A percentile compares a stretch with the other conserved stretches of the same genome.
These are phyloP conservation scores for Manis pentadactyla DNA, from an alignment of 2,797 vertebrate species.

Conservation along the genomic window DNA sequence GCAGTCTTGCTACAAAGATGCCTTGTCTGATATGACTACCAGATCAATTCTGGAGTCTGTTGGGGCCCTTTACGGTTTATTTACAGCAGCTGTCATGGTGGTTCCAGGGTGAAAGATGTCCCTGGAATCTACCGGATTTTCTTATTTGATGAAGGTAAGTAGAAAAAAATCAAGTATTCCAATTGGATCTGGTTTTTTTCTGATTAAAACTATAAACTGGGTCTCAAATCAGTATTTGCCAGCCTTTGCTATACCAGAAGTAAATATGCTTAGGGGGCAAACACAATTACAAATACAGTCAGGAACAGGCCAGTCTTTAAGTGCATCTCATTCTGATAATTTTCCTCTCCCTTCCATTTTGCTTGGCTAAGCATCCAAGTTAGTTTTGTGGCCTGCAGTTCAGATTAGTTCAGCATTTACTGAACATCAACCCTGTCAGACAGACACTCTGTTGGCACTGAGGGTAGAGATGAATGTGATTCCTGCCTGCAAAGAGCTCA, in stretches of 20 bases:
- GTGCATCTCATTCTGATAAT: constrained; percentile 67
- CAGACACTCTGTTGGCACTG: neutral
- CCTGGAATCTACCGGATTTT: constrained; percentile 73
- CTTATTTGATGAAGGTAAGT: constrained; percentile 72
- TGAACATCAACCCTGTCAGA: neutral
- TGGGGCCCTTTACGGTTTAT: constrained; percentile 62
- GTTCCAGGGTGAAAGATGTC: constrained; percentile 72
- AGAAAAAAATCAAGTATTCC: constrained; percentile 59
- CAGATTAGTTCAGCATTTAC: constrained; percentile 22
- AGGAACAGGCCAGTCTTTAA: constrained; percentile 72
- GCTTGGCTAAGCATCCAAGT: constrained; percentile 72
- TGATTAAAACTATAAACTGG: constrained; percentile 70
- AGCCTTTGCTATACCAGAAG: constrained; percentile 67
- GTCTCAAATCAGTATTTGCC: constrained; percentile 62
- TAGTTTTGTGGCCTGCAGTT: constrained; percentile 29
- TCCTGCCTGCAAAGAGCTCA: neutral
- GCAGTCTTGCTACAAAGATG: constrained; percentile 63
- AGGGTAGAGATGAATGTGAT: neutral
- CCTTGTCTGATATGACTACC: constrained; percentile 52
- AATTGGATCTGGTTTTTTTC: constrained; percentile 58
- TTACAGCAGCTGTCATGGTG: constrained; percentile 61
- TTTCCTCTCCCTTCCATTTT: constrained; percentile 76
- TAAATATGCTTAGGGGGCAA: constrained; percentile 78
- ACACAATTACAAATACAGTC: constrained; percentile 66
- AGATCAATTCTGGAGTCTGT: constrained; percentile 55